Conservation (phyloP, 1,140 invertebrate genomes). For the Formica selysi region DNA sequence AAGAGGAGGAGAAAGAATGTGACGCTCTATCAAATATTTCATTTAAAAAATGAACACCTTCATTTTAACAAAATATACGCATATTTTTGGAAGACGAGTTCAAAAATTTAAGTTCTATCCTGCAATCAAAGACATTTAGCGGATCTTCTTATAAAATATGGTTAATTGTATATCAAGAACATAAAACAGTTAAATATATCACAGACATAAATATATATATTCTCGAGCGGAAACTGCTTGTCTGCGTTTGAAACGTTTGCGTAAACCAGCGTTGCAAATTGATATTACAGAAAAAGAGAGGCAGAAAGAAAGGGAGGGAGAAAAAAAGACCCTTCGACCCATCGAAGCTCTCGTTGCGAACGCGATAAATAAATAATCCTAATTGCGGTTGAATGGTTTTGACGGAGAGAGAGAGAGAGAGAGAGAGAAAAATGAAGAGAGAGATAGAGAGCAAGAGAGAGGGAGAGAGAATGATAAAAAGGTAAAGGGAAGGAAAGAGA, state of each 20-base stretch:
- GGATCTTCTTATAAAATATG: too few relatives aligned
- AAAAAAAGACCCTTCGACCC: conserved; percentile 11
- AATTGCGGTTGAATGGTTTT: conserved; percentile 69
- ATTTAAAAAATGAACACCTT: too few relatives aligned
- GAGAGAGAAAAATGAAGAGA: conserved; percentile 17
- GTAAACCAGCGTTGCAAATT: conserved; percentile 44
- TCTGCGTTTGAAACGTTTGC: conserved; percentile 40
- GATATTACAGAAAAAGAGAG: conserved; percentile 14
- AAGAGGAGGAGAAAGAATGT: too few relatives aligned
- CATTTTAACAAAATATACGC: too few relatives aligned
- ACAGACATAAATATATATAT: neutral
- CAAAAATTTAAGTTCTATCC: too few relatives aligned
- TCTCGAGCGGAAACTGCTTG: neutral
- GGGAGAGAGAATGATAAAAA: neutral
- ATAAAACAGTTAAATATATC: too few relatives aligned
- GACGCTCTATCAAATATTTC: too few relatives aligned
- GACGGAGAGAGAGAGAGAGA: conserved; percentile 41
- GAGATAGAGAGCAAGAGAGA: conserved; percentile 5
- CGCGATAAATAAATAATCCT: conserved; percentile 74
- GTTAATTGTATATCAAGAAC: too few relatives aligned
- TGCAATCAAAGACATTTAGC: too few relatives aligned
- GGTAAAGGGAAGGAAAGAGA: neutral
- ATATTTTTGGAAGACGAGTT: too few relatives aligned
- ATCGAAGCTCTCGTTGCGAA: conserved; percentile 21
- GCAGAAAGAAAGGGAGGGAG: neutral